These are phyloP conservation scores for Plotosus lineatus DNA, from an alignment of 2,113 vertebrate genomes.

Conservation along the genomic window DNA sequence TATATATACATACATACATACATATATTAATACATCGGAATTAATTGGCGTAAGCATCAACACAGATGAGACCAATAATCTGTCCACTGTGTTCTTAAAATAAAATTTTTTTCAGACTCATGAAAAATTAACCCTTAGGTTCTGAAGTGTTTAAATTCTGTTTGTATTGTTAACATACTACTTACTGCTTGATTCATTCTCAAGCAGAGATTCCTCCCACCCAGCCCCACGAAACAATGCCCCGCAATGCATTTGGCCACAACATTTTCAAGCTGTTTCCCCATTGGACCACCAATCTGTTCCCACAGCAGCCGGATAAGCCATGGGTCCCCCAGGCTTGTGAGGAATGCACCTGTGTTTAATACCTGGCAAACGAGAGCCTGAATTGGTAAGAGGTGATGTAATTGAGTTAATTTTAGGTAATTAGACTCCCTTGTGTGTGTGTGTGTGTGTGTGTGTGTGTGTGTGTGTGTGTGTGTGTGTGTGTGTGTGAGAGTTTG, in stretches of 20 bases:
- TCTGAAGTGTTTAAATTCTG: neutral
- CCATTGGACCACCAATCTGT: constrained; percentile 53
- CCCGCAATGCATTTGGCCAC: constrained; percentile 45
- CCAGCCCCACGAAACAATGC: constrained; percentile 21
- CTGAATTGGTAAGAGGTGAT: constrained; percentile 27
- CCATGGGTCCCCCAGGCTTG: constrained; percentile 30
- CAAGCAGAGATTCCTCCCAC: neutral
- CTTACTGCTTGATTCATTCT: constrained; percentile 20
- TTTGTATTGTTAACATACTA: neutral
- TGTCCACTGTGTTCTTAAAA: too few relatives aligned
- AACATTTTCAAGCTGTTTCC: constrained; percentile 55
- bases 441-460: constrained; percentile 46
- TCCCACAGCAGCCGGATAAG: constrained; percentile 47
- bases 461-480: constrained; percentile 11
- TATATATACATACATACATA: too few relatives aligned
- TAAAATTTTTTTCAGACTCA: constrained; percentile 1
- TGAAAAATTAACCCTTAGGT: neutral
- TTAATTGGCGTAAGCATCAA: too few relatives aligned
- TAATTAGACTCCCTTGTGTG: constrained; percentile 36
- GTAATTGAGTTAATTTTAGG: constrained; percentile 48
- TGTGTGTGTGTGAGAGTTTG: constrained; percentile 49
- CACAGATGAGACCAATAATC: too few relatives aligned
- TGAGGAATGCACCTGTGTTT: constrained; percentile 48
- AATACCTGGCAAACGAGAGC: constrained; percentile 39
- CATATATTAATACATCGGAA: too few relatives aligned